These are phyloP conservation scores for Drosophila saltans DNA, from an alignment of 1,140 invertebrate genomes.

Conservation along the genomic window DNA sequence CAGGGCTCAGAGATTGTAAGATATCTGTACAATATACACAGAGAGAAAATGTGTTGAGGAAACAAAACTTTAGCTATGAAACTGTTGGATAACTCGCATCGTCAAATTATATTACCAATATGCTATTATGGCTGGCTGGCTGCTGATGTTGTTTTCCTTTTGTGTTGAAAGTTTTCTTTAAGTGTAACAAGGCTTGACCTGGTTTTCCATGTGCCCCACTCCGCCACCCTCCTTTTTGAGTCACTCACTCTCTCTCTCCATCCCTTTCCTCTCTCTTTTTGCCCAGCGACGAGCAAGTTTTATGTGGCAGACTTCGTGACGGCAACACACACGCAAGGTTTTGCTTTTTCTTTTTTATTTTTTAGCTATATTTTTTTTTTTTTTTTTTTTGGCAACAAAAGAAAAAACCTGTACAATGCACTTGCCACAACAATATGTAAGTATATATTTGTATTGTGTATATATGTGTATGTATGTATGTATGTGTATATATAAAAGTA, in stretches of 20 bases:
- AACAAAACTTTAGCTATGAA: too few relatives aligned
- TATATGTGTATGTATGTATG: neutral
- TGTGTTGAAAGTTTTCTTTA: neutral
- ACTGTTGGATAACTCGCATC: too few relatives aligned
- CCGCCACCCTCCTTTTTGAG: neutral
- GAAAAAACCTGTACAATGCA: slow-evolving; percentile 75
- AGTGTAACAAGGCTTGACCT: slow-evolving; percentile 44
- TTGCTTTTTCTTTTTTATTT: slow-evolving; percentile 46
- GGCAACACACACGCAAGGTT: slow-evolving; percentile 63
- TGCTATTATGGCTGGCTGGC: too few relatives aligned
- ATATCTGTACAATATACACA: neutral
- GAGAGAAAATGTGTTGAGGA: neutral
- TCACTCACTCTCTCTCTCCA: neutral
- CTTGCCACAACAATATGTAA: slow-evolving; percentile 68
- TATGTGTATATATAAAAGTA: slow-evolving; percentile 6
- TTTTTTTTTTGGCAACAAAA: slow-evolving; percentile 69
- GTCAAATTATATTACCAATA: too few relatives aligned
- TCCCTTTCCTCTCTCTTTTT: slow-evolving; percentile 27
- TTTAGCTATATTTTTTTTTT: slow-evolving; percentile 21
- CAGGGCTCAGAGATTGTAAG: slow-evolving; percentile 39
- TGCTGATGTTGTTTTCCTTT: neutral
- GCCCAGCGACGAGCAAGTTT: slow-evolving; percentile 38
- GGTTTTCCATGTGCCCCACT: slow-evolving; percentile 26
- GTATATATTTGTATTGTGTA: neutral
- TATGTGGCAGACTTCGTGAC: slow-evolving; percentile 71